Evolutionary conservation across 2,113 vertebrate genomes (phyloP).

Genomic region (Entelurus aequoreus): DNA sequence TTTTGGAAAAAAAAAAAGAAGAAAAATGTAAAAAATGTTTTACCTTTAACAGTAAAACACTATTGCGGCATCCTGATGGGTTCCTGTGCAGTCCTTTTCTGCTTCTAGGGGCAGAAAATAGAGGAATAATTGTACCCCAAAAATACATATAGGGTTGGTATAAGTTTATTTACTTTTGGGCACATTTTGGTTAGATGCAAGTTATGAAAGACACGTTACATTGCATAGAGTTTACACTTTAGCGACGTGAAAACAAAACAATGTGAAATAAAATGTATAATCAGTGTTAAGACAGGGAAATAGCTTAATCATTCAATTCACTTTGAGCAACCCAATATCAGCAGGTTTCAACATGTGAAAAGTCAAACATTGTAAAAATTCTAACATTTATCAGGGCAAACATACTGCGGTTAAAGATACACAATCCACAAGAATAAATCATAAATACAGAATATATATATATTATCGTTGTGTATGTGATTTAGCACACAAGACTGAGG

Average conservation of each 20-base stretch:
- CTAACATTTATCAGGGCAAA: conserved; percentile 21
- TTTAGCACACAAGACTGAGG: conserved; percentile 15
- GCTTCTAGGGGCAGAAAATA: not conserved
- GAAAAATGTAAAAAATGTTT: conserved; percentile 1
- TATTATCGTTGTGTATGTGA: not conserved
- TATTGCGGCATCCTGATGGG: conserved; percentile 4
- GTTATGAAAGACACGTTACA: conserved; percentile 39
- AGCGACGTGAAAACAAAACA: conserved; percentile 20
- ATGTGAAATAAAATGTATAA: conserved; percentile 18
- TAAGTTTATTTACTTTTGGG: conserved; percentile 64
- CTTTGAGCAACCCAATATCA: conserved; percentile 10
- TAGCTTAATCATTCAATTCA: too few relatives aligned
- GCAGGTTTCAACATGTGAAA: conserved; percentile 18
- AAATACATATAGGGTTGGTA: conserved; percentile 25
- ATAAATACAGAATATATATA: conserved; percentile 26
- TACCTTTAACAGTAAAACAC: conserved; percentile 30
- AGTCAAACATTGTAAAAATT: conserved; percentile 17
- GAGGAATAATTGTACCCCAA: not conserved
- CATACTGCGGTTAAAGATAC: conserved; percentile 35
- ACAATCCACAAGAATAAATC: conserved; percentile 23
- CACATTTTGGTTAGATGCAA: conserved; percentile 51
- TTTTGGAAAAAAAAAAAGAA: not conserved
- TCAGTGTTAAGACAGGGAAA: not conserved
- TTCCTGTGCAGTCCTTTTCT: conserved; percentile 2
- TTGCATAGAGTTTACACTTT: conserved; percentile 63